Conservation (phyloP, 2,888 invertebrate species). For the Ochlodes sylvanus region DNA sequence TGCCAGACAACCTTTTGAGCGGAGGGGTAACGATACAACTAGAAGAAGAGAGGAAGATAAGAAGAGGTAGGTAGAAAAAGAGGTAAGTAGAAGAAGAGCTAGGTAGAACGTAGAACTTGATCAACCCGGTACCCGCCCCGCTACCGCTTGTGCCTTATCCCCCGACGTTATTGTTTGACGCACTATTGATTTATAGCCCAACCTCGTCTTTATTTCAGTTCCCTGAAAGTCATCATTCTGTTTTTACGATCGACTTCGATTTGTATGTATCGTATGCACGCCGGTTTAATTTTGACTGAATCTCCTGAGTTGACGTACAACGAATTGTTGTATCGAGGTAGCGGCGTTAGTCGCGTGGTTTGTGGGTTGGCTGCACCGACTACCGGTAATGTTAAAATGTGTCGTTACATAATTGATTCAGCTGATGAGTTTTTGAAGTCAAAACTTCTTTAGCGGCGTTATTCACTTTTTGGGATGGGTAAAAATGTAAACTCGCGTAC, state of each 20-base stretch:
- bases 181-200: constrained; percentile 61
- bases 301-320: constrained; percentile 8
- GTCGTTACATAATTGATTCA: too few species aligned
- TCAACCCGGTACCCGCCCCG: constrained; percentile 16
- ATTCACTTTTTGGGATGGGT: too few species aligned
- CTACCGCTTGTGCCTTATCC: constrained; percentile 40
- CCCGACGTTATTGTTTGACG: constrained; percentile 56
- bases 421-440: too few species aligned
- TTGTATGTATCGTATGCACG: constrained; percentile 61
- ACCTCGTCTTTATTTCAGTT: constrained; percentile 57
- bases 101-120: too few species aligned
- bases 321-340: constrained; percentile 2
- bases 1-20: too few species aligned
- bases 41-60: too few species aligned
- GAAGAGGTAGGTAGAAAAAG: too few species aligned
- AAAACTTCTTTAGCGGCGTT: too few species aligned
- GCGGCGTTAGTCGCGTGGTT: not conserved
- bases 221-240: constrained; percentile 62
- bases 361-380: not conserved
- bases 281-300: constrained; percentile 49
- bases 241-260: constrained; percentile 64
- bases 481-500: too few species aligned
- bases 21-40: too few species aligned
- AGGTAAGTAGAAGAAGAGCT: too few species aligned
- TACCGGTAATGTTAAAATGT: too few species aligned